These are phyloP conservation scores for Diadophis punctatus DNA, from an alignment of 2,113 vertebrate species.

Conservation along the genomic window DNA sequence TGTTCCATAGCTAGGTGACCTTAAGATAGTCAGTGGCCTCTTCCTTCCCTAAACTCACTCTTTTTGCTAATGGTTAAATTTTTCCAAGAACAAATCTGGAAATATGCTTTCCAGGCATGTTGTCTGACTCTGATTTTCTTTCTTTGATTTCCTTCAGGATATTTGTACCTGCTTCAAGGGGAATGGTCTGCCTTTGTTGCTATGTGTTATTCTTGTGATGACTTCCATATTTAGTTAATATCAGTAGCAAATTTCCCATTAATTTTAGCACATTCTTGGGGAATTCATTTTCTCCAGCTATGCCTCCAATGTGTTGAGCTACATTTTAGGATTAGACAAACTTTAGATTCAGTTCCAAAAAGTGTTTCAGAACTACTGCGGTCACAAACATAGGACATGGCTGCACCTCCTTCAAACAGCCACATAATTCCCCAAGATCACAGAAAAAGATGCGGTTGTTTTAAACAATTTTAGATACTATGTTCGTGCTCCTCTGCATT, in stretches of 20 bases:
- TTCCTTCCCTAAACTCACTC: background rate
- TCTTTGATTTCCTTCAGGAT: too few relatives aligned
- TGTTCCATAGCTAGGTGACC: background rate
- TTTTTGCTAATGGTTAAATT: background rate
- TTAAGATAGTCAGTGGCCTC: background rate
- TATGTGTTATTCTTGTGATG: background rate
- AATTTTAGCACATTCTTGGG: background rate
- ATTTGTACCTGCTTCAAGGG: background rate
- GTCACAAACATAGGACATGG: background rate
- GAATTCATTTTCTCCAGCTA: background rate
- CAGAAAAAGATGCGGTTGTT: background rate
- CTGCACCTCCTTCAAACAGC: background rate
- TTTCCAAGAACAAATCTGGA: background rate
- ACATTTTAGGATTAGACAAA: background rate
- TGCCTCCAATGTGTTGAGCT: background rate
- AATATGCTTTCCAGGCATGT: background rate
- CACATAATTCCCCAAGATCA: background rate
- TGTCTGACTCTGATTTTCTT: background rate
- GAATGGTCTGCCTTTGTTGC: background rate
- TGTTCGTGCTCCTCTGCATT: background rate
- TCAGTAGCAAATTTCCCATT: background rate
- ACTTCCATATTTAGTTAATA: background rate
- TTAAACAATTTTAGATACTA: background rate
- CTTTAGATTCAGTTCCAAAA: background rate
- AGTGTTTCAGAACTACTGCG: background rate